Conservation (phyloP, 2,888 invertebrate species). For the Mesopsocus fuscifrons region DNA sequence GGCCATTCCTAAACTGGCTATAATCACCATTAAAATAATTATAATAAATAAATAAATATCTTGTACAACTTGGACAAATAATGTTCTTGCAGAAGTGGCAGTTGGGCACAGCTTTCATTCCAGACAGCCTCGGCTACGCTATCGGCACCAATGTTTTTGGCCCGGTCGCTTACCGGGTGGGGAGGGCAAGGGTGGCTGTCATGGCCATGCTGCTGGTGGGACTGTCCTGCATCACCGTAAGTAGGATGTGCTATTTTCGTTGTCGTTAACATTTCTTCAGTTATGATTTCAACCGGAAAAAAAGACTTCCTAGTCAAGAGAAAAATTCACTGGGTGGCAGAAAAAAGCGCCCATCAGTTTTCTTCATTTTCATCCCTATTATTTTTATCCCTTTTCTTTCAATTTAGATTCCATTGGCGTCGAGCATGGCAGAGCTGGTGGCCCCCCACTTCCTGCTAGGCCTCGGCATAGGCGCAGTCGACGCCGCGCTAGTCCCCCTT, state of each 20-base stretch:
- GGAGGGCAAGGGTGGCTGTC: constrained; percentile 42
- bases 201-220: constrained; percentile 42
- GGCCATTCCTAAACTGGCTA: too few relatives aligned
- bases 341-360: too few relatives aligned
- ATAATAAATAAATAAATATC: too few relatives aligned
- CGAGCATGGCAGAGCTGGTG: constrained; percentile 38
- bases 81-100: constrained; percentile 44
- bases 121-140: constrained; percentile 68
- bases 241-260: constrained; percentile 17
- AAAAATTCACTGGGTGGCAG: too few relatives aligned
- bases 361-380: too few relatives aligned
- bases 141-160: constrained; percentile 66
- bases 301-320: too few relatives aligned
- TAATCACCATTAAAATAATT: too few relatives aligned
- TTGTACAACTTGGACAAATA: too few relatives aligned
- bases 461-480: constrained; percentile 60
- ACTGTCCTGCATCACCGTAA: constrained; percentile 39
- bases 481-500: constrained; percentile 62
- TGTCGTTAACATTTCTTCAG: too few relatives aligned
- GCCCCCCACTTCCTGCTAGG: constrained; percentile 64
- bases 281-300: too few relatives aligned
- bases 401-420: constrained; percentile 48
- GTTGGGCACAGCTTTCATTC: constrained; percentile 63
- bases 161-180: constrained; percentile 38
- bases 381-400: too few relatives aligned